phyloP scores from a whole-genome alignment of 2,797 vertebrate species.

The Percopsis omiscomaycus region DNA sequence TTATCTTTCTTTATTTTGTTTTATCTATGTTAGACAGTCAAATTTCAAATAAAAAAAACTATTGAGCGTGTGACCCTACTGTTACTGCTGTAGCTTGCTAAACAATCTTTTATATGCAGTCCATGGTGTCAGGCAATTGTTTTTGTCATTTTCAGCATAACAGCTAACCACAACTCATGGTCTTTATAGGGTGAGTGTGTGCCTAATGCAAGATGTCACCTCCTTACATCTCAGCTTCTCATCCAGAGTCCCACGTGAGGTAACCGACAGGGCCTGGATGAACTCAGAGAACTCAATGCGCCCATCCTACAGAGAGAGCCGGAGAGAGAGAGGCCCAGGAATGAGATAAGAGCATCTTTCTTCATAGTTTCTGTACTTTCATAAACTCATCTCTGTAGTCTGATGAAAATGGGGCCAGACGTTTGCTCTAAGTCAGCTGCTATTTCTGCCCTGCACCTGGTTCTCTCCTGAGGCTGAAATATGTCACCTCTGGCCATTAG shows the following conservation, averaged over 20 bases:
- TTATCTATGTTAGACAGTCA: too few relatives aligned
- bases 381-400: constrained; percentile 49
- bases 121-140: constrained; percentile 12
- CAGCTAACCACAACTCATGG: constrained; percentile 27
- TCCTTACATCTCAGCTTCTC: constrained; percentile 97
- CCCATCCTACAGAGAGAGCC: constrained; percentile 81
- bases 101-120: constrained; percentile 28
- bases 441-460: constrained; percentile 73
- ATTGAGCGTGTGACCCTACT: too few relatives aligned
- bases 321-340: constrained; percentile 17
- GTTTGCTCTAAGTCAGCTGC: constrained; percentile 59
- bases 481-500: constrained; percentile 71
- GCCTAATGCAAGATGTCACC: constrained; percentile 5
- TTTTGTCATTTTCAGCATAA: constrained; percentile 34
- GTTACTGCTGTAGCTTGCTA: constrained; percentile 11
- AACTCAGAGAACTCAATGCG: constrained; percentile 98
- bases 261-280: constrained; percentile 97
- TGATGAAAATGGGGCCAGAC: constrained; percentile 64
- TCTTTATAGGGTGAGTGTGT: constrained; percentile 35
- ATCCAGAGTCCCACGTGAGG: constrained; percentile 94
- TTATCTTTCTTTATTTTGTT: too few relatives aligned
- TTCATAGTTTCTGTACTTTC: constrained; percentile 38
- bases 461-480: constrained; percentile 61
- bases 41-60: too few relatives aligned
- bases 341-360: constrained; percentile 28